phyloP scores from a whole-genome alignment of 2,113 vertebrate genomes.

The Megaptera novaeangliae region DNA sequence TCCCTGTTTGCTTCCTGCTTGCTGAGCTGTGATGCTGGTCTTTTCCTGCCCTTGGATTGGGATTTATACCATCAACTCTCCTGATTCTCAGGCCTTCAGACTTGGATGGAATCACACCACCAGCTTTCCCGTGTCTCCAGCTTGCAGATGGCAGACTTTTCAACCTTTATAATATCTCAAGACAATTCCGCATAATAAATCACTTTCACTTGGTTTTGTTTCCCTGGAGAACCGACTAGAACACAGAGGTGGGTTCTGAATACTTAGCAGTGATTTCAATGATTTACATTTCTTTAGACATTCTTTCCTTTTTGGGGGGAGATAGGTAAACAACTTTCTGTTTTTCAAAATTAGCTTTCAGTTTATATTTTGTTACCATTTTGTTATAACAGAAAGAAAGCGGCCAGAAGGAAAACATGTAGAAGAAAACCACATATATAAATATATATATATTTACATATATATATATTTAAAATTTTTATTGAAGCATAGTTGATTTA shows the following conservation, averaged over 20 bases:
- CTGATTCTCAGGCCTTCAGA: neutral
- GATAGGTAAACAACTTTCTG: neutral
- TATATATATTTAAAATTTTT: neutral
- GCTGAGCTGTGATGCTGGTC: neutral
- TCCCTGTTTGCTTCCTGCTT: neutral
- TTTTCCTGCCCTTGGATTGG: neutral
- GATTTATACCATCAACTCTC: neutral
- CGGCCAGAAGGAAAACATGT: neutral
- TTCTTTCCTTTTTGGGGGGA: neutral
- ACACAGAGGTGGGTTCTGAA: neutral
- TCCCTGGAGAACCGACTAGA: neutral
- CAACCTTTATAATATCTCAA: neutral
- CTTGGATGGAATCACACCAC: neutral
- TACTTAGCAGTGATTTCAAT: neutral
- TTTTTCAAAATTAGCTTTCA: neutral
- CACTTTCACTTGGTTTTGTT: neutral
- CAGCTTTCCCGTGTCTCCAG: neutral
- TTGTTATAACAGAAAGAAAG: neutral
- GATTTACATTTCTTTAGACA: neutral
- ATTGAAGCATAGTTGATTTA: neutral
- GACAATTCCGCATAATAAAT: neutral
- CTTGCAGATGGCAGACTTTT: neutral
- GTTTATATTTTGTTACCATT: neutral
- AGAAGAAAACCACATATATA: neutral
- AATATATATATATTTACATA: neutral